Conservation (phyloP, 2,113 vertebrate species). For the Tiliqua scincoides region DNA sequence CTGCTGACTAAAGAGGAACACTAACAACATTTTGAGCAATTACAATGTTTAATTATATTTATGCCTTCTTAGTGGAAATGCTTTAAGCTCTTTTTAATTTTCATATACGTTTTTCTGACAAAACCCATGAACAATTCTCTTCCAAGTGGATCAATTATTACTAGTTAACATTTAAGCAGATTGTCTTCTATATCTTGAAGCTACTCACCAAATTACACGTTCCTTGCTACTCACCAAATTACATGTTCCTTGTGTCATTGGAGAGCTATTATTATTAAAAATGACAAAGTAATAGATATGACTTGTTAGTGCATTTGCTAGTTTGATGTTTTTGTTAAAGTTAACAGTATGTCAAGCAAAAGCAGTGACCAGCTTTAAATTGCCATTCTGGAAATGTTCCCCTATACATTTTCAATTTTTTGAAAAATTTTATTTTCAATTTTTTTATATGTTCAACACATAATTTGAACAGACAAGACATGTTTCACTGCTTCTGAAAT, state of each 20-base stretch:
- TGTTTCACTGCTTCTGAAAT: not conserved
- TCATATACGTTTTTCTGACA: too few species aligned
- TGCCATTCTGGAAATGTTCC: not conserved
- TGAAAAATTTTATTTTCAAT: too few species aligned
- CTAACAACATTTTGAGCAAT: too few species aligned
- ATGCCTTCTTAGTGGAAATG: not conserved
- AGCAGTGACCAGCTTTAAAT: not conserved
- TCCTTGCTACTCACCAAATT: not conserved
- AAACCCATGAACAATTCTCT: too few species aligned
- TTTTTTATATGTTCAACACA: not conserved
- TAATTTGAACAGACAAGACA: not conserved
- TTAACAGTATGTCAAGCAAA: not conserved
- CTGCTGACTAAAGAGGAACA: too few species aligned
- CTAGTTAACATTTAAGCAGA: too few species aligned
- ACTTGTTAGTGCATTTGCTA: not conserved
- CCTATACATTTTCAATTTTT: too few species aligned
- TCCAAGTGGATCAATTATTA: too few species aligned
- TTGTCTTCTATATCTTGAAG: too few species aligned
- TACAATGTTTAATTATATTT: too few species aligned
- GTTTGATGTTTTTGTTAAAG: too few species aligned
- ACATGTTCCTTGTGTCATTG: not conserved
- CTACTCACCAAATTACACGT: too few species aligned
- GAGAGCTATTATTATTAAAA: not conserved
- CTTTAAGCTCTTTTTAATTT: not conserved
- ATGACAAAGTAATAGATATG: not conserved